Base-by-base conservation (phyloP, 2,888 invertebrate species). In the Nemotelus nigrinus region DNA sequence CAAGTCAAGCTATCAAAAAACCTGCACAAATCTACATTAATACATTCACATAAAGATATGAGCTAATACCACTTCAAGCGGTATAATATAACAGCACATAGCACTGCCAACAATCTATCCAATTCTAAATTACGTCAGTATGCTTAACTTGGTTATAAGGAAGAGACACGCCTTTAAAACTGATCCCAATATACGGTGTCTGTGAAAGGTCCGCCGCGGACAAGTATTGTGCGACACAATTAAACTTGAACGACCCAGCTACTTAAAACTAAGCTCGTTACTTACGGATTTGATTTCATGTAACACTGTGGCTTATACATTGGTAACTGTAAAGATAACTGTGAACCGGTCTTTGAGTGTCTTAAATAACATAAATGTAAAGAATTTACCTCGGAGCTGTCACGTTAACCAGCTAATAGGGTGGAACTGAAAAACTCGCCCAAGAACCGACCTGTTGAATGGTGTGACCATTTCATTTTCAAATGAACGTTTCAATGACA, bases 161-260 rank as follows among this genome's bases (percentile, higher is more conserved):
- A 74, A 74, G 74, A n/a, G 63, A 50, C 74, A 63, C 74, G 41
- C 74, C 60, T 74, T 74, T 57, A 48, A n/a, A n/a, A 50, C n/a
- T 71, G 25, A 25, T 25, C 25, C 25, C 25, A 25, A 25, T 25
- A 25, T 25, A 25, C 1, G 25, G 25, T 25, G 25, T 25, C 25
- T 25, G 25, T 25, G 25, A 25, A 25, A 25, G 25, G 44, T 53
- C 10, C 8, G 41, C 43, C 39, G 10, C 10, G 6, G 70, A 53
- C 41, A 41, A 3, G 6, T 53, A 7, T 44, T 74, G 48, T 41
- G 48, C 8, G 39, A 2, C 47, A 74, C 74, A 47, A 60, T 74
- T 63, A 60, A 60, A 60, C 58, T 72, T 58, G 41, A 63, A 63
- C 63, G 39, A 63, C 48, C 47, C n/a, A 39, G 10, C 63, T 10